phyloP scores from a whole-genome alignment of 2,797 vertebrate genomes.

The Enoplosus armatus region DNA sequence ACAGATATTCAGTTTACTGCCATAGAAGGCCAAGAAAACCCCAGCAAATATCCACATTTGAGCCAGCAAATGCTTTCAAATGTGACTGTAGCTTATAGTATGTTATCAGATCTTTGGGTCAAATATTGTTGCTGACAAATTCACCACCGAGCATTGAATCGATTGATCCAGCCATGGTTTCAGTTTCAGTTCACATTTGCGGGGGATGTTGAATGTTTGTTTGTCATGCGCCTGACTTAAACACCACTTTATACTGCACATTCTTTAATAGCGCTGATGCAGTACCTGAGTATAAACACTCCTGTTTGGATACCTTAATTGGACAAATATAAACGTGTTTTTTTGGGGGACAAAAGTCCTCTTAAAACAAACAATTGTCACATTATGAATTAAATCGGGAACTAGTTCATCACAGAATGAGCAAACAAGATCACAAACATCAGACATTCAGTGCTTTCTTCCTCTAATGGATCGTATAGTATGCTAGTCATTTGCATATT shows the following conservation, averaged over 20 bases:
- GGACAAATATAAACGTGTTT: too few species aligned
- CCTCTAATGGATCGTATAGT: neutral
- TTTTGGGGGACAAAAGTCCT: too few species aligned
- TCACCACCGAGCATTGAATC: too few species aligned
- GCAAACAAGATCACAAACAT: neutral
- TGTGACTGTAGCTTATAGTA: neutral
- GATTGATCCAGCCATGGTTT: too few species aligned
- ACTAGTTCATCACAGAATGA: neutral
- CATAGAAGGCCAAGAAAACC: neutral
- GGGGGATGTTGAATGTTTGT: too few species aligned
- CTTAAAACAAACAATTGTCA: too few species aligned
- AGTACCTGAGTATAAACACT: too few species aligned
- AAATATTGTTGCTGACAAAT: too few species aligned
- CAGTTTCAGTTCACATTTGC: too few species aligned
- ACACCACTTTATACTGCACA: too few species aligned
- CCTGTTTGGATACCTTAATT: neutral
- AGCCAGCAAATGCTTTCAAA: neutral
- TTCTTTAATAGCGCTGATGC: neutral
- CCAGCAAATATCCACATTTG: neutral
- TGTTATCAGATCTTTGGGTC: too few species aligned
- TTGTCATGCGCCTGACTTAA: too few species aligned
- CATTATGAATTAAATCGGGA: neutral
- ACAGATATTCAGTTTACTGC: neutral
- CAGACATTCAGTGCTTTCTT: neutral
- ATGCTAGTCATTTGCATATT: neutral